These are phyloP conservation scores for Acrobasis repandana DNA, from an alignment of 2,888 invertebrate genomes.

Conservation along the genomic window DNA sequence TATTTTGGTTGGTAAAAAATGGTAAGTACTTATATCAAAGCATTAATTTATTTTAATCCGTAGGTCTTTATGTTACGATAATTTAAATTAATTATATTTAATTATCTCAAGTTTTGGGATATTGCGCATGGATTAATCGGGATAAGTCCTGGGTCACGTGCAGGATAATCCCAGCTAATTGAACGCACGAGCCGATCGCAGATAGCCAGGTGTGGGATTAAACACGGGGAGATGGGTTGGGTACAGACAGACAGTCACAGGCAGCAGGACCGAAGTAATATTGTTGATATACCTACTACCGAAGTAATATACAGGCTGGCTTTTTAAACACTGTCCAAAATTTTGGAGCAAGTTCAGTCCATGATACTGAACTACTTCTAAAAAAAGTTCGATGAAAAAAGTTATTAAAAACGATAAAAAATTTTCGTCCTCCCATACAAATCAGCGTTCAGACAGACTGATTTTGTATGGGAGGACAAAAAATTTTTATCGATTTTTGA, in stretches of 20 bases:
- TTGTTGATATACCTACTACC: not conserved
- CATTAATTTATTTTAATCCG: not conserved
- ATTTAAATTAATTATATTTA: not conserved
- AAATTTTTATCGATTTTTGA: too few relatives aligned
- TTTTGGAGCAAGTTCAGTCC: too few relatives aligned
- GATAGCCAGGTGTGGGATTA: constrained; percentile 16
- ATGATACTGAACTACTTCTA: too few relatives aligned
- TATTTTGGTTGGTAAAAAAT: too few relatives aligned
- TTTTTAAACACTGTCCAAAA: too few relatives aligned
- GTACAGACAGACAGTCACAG: not conserved
- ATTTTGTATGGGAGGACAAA: too few relatives aligned
- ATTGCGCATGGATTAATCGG: constrained; percentile 38
- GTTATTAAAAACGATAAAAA: too few relatives aligned
- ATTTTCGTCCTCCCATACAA: too few relatives aligned
- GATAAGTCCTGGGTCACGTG: constrained; percentile 70
- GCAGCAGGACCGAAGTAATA: not conserved
- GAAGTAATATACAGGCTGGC: too few relatives aligned
- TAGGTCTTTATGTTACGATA: not conserved
- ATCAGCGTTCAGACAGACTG: too few relatives aligned
- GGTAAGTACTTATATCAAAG: not conserved
- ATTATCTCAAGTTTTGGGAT: constrained; percentile 12
- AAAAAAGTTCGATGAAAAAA: too few relatives aligned
- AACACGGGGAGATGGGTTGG: not conserved
- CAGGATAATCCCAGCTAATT: constrained; percentile 77
- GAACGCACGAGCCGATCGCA: constrained; percentile 60